Percentiles rank a stretch among this genome's conserved stretches.
Evolutionary conservation across 1,140 invertebrate species (phyloP).

Genomic region (Ctenoplectra terminalis): DNA sequence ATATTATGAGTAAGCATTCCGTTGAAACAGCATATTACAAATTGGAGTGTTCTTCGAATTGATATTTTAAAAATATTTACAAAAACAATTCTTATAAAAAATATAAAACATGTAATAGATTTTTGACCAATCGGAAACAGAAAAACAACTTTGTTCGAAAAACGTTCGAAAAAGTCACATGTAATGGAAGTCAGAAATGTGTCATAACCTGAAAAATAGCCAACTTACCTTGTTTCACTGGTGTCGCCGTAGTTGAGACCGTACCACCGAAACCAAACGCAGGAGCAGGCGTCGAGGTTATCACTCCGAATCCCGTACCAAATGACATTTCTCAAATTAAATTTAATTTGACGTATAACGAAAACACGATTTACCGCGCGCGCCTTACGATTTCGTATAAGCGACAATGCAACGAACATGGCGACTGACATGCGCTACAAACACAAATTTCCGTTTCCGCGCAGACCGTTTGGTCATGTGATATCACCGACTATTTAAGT

Average conservation of each 20-base stretch:
- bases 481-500: neutral
- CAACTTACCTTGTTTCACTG: slow-evolving; percentile 76
- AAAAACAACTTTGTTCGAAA: neutral
- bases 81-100: neutral
- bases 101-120: neutral
- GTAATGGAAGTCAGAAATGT: slow-evolving; percentile 16
- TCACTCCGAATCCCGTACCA: slow-evolving; percentile 74
- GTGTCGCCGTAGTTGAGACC: slow-evolving; percentile 71
- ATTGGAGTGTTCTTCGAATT: neutral
- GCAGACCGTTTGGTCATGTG: neutral
- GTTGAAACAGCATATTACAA: neutral
- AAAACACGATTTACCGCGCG: slow-evolving; percentile 42
- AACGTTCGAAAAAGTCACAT: neutral
- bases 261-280: slow-evolving; percentile 76
- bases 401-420: slow-evolving; percentile 28
- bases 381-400: slow-evolving; percentile 42
- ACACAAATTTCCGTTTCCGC: neutral
- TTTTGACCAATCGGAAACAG: neutral
- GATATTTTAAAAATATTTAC: neutral
- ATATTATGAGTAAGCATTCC: neutral
- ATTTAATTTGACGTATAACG: neutral
- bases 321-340: slow-evolving; percentile 75
- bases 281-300: slow-evolving; percentile 70
- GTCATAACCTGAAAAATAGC: slow-evolving; percentile 66
- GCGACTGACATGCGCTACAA: slow-evolving; percentile 34